Base-by-base conservation (phyloP, 2,888 invertebrate species). In the Melanophora roralis region DNA sequence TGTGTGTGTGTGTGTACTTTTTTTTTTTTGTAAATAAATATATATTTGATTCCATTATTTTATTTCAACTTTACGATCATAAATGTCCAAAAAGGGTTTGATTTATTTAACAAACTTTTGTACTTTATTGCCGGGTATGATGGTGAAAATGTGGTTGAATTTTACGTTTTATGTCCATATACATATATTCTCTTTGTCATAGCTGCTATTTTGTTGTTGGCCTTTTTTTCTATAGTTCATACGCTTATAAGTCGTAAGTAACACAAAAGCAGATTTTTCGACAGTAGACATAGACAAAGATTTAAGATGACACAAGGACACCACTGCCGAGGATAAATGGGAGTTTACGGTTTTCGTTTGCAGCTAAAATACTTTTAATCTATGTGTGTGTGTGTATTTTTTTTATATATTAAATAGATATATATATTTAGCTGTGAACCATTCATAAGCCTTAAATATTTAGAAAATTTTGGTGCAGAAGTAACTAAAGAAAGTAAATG, bases 41-140 rank as follows among this genome's bases (percentile, higher is more conserved):
- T 67, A 64, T 80, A 81, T 82, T 82, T 82, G 81, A 78, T 72
- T 85, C 85, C 84, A 84, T 86, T 85, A 86, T 87, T 87, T 85
- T 85, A 86, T 86, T 88, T 87, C 86, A 87, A 86, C 89, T 89
- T 87, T 88, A 86, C 86, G 88, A 89, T 88, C 89, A 88, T 89
- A 89, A 89, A 89, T 88, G 89, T 89, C 89, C 85, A 84, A 85
- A 88, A 88, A 85, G 86, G 86, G 85, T 88, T 88, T 89, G 90
- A 89, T 89, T 90, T 89, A 89, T 88, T 83, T 78, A 83, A 53
- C 79, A 86, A 87, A 88, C 85, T 86, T 87, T 88, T 85, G 84
- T 83, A 82, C 84, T 82, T 83, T 82, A 82, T 79, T 79, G 78
- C 76, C 69, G 67, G 78, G 79, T 77, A 78, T 83, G 83, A 83